phyloP scores from a whole-genome alignment of 2,113 vertebrate genomes.

The Rana temporaria region DNA sequence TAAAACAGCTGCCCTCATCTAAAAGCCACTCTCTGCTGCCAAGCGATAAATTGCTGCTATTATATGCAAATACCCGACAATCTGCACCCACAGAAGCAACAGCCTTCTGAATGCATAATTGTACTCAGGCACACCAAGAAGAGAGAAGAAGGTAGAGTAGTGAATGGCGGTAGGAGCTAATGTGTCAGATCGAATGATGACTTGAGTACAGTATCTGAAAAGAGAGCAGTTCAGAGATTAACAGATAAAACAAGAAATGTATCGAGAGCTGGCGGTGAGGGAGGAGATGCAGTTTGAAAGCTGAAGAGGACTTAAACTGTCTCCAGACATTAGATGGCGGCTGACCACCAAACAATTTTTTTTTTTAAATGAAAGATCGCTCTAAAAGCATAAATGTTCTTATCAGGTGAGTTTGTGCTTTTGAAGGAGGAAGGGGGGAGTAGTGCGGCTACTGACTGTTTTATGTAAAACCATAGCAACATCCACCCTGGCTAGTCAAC shows the following conservation, averaged over 20 bases:
- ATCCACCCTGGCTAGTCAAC: too few species aligned
- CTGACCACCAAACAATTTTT: too few species aligned
- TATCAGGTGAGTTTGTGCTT: too few species aligned
- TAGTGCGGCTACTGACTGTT: too few species aligned
- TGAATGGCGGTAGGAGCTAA: background rate
- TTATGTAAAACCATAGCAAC: too few species aligned
- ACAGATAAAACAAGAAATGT: constrained; percentile 14
- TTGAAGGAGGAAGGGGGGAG: too few species aligned
- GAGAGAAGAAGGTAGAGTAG: constrained; percentile 12
- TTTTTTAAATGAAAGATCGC: too few species aligned
- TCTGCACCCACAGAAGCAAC: constrained; percentile 57
- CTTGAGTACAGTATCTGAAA: constrained; percentile 29
- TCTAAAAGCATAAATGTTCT: too few species aligned
- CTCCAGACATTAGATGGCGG: too few species aligned
- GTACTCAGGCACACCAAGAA: constrained; percentile 48
- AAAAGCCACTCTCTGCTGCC: constrained; percentile 56
- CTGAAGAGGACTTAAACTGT: constrained; percentile 24
- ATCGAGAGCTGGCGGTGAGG: background rate
- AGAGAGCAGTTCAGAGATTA: constrained; percentile 25
- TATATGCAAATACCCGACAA: constrained; percentile 58
- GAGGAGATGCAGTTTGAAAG: constrained; percentile 3
- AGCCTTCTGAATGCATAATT: constrained; percentile 55
- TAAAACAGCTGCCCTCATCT: constrained; percentile 59
- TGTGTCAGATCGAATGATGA: constrained; percentile 32
- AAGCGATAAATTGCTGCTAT: constrained; percentile 59